phyloP scores from a whole-genome alignment of 2,113 vertebrate species.

The Cryptomyrus ogoouensis region DNA sequence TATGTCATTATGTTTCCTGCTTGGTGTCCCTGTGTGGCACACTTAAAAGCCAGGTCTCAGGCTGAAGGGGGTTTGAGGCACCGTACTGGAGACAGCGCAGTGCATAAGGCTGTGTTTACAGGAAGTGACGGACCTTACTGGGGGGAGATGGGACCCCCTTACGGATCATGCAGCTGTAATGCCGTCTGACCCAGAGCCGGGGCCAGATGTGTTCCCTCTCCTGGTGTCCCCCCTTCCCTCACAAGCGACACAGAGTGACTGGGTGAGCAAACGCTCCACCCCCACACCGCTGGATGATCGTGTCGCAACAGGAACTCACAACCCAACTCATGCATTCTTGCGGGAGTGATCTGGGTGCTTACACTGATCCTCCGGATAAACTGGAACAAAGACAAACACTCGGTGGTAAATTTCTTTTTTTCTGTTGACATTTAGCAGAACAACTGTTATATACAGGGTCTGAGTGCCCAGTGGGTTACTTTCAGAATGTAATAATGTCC shows the following conservation, averaged over 20 bases:
- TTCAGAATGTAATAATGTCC: neutral
- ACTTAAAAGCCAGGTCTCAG: neutral
- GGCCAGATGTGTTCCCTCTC: neutral
- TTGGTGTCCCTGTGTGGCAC: neutral
- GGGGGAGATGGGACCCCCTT: neutral
- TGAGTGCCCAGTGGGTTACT: neutral
- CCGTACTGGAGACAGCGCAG: neutral
- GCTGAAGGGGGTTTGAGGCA: neutral
- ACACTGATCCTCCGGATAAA: neutral
- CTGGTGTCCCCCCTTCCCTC: neutral
- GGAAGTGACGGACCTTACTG: neutral
- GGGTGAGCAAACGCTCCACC: neutral
- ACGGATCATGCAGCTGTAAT: neutral
- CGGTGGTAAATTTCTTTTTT: neutral
- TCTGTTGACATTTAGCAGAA: neutral
- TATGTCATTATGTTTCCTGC: neutral
- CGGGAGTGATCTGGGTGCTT: neutral
- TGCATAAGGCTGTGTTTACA: neutral
- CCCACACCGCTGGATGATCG: neutral
- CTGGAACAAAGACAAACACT: neutral
- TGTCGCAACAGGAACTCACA: neutral
- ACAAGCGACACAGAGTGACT: neutral
- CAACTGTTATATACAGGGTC: neutral
- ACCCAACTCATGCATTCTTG: neutral
- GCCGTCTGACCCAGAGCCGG: neutral